Conservation (phyloP, 2,888 invertebrate genomes). For the Digitonthophagus gazella region DNA sequence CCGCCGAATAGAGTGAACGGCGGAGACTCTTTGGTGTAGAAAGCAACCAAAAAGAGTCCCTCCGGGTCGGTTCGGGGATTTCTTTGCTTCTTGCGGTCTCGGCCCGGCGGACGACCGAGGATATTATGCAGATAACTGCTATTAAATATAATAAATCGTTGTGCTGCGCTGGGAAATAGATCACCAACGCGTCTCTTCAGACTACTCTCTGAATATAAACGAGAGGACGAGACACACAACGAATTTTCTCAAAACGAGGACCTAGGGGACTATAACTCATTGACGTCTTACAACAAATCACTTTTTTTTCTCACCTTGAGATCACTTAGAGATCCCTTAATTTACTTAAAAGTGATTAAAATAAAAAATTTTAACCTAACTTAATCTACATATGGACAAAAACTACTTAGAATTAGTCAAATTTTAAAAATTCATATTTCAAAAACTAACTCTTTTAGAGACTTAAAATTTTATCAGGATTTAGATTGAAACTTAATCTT, state of each 20-base stretch:
- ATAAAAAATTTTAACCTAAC: too few relatives aligned
- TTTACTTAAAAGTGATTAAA: too few relatives aligned
- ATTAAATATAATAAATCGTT: constrained; percentile 29
- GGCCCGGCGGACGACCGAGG: not conserved
- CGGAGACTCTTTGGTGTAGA: not conserved
- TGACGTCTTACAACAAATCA: not conserved
- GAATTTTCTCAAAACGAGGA: constrained; percentile 4
- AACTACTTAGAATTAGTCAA: too few relatives aligned
- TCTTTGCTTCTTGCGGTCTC: not conserved
- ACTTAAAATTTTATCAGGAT: too few relatives aligned
- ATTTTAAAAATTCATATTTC: too few relatives aligned
- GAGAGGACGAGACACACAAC: constrained; percentile 16
- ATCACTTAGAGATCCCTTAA: too few relatives aligned
- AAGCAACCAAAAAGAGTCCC: not conserved
- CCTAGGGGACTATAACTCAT: constrained; percentile 11
- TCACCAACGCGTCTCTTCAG: constrained; percentile 20
- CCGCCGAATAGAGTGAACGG: not conserved
- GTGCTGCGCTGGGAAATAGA: constrained; percentile 22
- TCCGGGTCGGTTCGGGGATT: not conserved
- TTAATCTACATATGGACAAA: too few relatives aligned
- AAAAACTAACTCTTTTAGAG: too few relatives aligned
- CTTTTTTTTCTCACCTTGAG: not conserved
- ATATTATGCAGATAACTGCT: constrained; percentile 25
- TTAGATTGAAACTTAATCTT: too few relatives aligned
- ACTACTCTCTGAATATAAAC: constrained; percentile 24